A percentile compares a stretch with the other conserved stretches of the same genome.
Evolutionary conservation across 2,113 vertebrate species (phyloP).

Genomic region (Coracopsis vasa): DNA sequence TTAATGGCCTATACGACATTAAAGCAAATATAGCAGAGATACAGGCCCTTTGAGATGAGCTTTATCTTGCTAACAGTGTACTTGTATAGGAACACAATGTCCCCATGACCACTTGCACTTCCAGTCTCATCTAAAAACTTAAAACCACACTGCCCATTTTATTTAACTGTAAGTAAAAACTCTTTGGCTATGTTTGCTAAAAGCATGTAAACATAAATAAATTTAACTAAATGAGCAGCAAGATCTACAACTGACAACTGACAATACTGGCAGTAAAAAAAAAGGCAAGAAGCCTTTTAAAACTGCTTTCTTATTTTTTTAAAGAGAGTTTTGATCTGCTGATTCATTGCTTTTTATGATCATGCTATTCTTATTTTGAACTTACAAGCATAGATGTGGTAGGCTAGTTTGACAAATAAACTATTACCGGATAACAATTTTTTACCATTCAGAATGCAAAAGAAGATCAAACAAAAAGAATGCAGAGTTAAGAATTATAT

Average conservation of each 20-base stretch:
- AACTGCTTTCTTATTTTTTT: background rate
- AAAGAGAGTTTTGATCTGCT: background rate
- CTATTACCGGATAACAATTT: background rate
- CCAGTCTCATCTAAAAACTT: background rate
- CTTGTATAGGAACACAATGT: background rate
- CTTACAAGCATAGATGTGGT: background rate
- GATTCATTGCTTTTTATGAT: background rate
- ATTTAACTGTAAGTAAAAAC: background rate
- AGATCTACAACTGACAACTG: background rate
- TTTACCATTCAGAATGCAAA: background rate
- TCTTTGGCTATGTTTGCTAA: background rate
- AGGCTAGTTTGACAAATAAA: background rate
- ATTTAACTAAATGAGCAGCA: background rate
- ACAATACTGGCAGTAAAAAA: background rate
- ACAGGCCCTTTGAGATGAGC: background rate
- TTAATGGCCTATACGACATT: background rate
- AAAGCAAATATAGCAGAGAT: background rate
- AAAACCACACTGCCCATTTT: background rate
- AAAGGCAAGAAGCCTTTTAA: background rate
- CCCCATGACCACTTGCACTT: background rate
- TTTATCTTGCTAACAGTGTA: background rate
- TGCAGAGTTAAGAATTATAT: background rate
- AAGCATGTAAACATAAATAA: background rate
- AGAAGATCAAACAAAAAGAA: background rate
- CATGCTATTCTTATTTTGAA: background rate